Conservation (phyloP, 2,797 vertebrate genomes). For the Crotalus adamanteus region DNA sequence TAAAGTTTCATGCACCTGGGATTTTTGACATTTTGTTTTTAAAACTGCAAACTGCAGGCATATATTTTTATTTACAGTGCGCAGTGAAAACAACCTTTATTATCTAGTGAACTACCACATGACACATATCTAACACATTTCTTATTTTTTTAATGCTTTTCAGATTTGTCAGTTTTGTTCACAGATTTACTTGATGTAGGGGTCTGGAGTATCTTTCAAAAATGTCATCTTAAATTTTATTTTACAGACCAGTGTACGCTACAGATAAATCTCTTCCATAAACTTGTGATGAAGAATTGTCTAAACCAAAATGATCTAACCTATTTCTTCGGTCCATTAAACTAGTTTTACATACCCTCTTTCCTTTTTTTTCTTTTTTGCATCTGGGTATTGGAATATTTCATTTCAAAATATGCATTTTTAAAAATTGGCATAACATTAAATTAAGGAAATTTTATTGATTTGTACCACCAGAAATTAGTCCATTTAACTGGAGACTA, state of each 20-base stretch:
- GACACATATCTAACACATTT: slow-evolving; percentile 27
- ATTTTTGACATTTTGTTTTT: slow-evolving; percentile 42
- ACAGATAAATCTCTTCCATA: slow-evolving; percentile 32
- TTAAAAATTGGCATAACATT: slow-evolving; percentile 19
- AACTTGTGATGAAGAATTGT: slow-evolving; percentile 13
- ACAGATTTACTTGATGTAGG: slow-evolving; percentile 25
- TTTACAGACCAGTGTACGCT: slow-evolving; percentile 30
- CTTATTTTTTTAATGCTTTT: slow-evolving; percentile 19
- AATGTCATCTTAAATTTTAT: not conserved
- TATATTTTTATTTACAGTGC: slow-evolving; percentile 37
- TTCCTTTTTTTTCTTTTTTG: not conserved
- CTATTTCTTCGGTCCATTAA: slow-evolving; percentile 31
- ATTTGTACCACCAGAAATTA: slow-evolving; percentile 35
- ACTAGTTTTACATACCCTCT: not conserved
- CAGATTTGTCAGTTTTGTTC: slow-evolving; percentile 30
- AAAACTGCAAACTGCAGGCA: slow-evolving; percentile 32
- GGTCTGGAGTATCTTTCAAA: slow-evolving; percentile 26
- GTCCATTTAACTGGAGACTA: not conserved
- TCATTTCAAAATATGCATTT: slow-evolving; percentile 22
- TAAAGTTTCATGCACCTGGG: slow-evolving; percentile 5
- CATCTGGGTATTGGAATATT: slow-evolving; percentile 43
- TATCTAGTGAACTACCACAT: slow-evolving; percentile 40
- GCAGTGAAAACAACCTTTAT: slow-evolving; percentile 37
- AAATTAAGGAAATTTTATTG: slow-evolving; percentile 25
- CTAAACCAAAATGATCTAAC: not conserved